Conservation (phyloP, 1,140 invertebrate species). For the Agrypnia vestita region DNA sequence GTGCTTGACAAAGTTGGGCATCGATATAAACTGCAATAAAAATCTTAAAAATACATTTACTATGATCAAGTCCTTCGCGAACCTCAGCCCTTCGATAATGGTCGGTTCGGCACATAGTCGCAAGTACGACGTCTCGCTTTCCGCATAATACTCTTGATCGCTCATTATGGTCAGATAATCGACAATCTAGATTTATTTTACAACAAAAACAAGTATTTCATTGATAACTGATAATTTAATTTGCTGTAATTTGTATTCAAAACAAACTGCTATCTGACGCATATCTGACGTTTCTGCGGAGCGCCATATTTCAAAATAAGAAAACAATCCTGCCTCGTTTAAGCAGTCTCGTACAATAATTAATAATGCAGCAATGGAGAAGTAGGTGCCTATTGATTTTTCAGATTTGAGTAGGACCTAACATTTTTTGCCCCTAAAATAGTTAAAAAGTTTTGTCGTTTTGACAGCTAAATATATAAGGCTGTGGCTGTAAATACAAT, state of each 20-base stretch:
- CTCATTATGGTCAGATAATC: slow-evolving; percentile 25
- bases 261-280: slow-evolving; percentile 45
- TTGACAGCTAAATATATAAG: slow-evolving; percentile 35
- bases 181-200: neutral
- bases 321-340: slow-evolving; percentile 2
- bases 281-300: slow-evolving; percentile 45
- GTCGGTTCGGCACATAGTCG: slow-evolving; percentile 69
- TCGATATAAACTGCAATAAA: slow-evolving; percentile 64
- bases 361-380: neutral
- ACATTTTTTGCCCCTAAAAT: neutral
- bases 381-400: neutral
- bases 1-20: slow-evolving; percentile 68
- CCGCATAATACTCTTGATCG: slow-evolving; percentile 42
- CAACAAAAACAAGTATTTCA: slow-evolving; percentile 4
- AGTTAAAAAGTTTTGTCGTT: neutral
- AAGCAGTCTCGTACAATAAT: neutral
- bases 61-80: slow-evolving; percentile 69
- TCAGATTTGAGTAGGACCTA: neutral
- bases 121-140: slow-evolving; percentile 62
- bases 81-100: slow-evolving; percentile 68
- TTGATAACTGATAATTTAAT: slow-evolving; percentile 6
- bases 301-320: slow-evolving; percentile 51
- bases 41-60: slow-evolving; percentile 64
- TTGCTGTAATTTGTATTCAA: slow-evolving; percentile 31
- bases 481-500: slow-evolving; percentile 19